Conservation (phyloP, 2,888 invertebrate genomes). For the Andrena chrysosceles region DNA sequence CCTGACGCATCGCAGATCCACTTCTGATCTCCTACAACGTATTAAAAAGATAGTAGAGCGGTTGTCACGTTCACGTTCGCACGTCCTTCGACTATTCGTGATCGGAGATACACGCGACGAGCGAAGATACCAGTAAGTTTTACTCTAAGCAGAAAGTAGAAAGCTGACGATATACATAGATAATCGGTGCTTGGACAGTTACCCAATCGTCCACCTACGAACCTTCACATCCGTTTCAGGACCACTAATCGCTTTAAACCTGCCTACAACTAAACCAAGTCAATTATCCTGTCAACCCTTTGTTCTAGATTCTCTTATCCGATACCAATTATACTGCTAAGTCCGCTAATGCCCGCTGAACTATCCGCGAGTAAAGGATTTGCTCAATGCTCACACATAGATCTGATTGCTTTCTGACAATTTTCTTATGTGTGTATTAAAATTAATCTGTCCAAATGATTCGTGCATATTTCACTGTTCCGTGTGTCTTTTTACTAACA, state of each 20-base stretch:
- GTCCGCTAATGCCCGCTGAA: slow-evolving; percentile 1
- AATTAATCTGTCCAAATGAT: neutral
- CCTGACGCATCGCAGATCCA: neutral
- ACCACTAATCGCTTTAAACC: slow-evolving; percentile 62
- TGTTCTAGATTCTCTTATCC: slow-evolving; percentile 11
- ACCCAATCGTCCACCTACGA: slow-evolving; percentile 44
- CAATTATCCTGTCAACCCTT: slow-evolving; percentile 54
- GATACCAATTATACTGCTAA: slow-evolving; percentile 10
- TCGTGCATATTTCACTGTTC: neutral
- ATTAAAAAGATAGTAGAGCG: neutral
- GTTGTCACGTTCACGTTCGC: neutral
- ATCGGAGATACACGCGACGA: neutral
- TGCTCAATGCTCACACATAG: neutral
- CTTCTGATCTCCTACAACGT: neutral
- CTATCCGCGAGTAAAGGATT: neutral
- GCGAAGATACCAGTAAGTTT: neutral
- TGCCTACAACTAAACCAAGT: slow-evolving; percentile 60
- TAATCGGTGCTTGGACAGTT: slow-evolving; percentile 40
- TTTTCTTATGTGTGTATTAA: neutral
- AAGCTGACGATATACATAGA: slow-evolving; percentile 36
- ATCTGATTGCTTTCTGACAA: neutral
- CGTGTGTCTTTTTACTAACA: neutral
- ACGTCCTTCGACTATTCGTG: neutral
- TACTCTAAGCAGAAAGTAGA: neutral
- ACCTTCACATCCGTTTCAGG: slow-evolving; percentile 43